Evolutionary conservation across 2,113 vertebrate genomes (phyloP).

Genomic region (Crocuta crocuta): DNA sequence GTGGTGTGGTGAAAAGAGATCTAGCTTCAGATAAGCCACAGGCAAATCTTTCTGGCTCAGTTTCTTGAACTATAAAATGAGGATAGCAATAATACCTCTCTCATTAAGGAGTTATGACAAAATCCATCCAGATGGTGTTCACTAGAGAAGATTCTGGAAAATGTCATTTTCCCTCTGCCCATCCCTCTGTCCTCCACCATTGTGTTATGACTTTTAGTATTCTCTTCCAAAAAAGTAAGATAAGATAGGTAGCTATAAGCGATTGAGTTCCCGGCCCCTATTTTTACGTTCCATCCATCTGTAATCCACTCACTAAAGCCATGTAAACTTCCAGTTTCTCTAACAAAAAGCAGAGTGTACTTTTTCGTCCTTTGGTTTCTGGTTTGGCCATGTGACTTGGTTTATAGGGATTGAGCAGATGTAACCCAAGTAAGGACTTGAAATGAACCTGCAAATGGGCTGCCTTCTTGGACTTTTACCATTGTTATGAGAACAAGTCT

Average conservation of each 20-base stretch:
- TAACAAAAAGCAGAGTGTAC: background rate
- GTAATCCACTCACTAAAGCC: background rate
- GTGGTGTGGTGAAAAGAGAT: background rate
- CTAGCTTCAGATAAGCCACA: background rate
- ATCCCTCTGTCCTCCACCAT: background rate
- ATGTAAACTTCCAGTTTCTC: background rate
- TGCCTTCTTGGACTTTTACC: background rate
- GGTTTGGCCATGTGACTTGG: background rate
- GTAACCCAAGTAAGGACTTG: background rate
- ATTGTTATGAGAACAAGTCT: background rate
- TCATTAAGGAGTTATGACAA: background rate
- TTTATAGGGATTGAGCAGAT: background rate
- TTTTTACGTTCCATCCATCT: background rate
- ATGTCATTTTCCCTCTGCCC: background rate
- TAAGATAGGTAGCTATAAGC: background rate
- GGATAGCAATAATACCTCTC: too few relatives aligned
- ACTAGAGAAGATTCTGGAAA: background rate
- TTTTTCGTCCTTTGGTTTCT: background rate
- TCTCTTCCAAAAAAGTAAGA: background rate
- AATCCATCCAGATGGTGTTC: background rate
- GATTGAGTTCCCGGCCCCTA: background rate
- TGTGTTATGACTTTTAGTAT: background rate
- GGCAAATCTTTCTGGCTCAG: background rate
- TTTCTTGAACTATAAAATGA: background rate
- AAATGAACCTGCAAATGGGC: background rate